phyloP scores from a whole-genome alignment of 1,140 invertebrate genomes.

The Leptoteleia sp. region DNA sequence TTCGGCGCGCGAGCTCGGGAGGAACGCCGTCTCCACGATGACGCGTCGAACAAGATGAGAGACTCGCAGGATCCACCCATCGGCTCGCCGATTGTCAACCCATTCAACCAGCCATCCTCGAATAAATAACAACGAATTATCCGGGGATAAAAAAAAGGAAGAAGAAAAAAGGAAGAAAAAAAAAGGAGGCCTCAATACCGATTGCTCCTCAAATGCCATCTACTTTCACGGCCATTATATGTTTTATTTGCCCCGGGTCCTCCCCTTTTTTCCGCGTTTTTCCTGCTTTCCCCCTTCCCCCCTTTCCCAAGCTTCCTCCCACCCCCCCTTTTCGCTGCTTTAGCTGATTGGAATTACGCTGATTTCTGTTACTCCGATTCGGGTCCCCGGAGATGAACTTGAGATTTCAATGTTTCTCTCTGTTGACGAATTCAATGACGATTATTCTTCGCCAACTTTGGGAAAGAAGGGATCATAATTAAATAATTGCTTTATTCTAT shows the following conservation, averaged over 20 bases:
- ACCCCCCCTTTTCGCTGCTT: not conserved
- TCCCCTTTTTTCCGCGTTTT: no score
- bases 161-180: no score
- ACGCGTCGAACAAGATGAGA: constrained; percentile 68
- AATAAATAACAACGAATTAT: constrained; percentile 60
- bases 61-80: constrained; percentile 58
- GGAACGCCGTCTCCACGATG: constrained; percentile 75
- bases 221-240: constrained; percentile 44
- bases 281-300: not conserved
- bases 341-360: constrained; percentile 22
- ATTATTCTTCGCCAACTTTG: constrained; percentile 4
- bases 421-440: constrained; percentile 8
- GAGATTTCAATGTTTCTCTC: constrained; percentile 25
- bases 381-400: constrained; percentile 27
- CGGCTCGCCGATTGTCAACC: constrained; percentile 46
- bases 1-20: constrained; percentile 66
- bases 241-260: constrained; percentile 23
- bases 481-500: constrained; percentile 8
- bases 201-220: constrained; percentile 46
- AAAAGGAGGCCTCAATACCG: constrained; percentile 56
- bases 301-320: constrained; percentile 2
- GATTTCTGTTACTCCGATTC: constrained; percentile 26
- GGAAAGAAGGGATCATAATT: constrained; percentile 1
- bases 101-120: constrained; percentile 26
- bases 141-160: no score